These are phyloP conservation scores for Drosophila mettleri DNA, from an alignment of 2,888 invertebrate species.

Conservation along the genomic window DNA sequence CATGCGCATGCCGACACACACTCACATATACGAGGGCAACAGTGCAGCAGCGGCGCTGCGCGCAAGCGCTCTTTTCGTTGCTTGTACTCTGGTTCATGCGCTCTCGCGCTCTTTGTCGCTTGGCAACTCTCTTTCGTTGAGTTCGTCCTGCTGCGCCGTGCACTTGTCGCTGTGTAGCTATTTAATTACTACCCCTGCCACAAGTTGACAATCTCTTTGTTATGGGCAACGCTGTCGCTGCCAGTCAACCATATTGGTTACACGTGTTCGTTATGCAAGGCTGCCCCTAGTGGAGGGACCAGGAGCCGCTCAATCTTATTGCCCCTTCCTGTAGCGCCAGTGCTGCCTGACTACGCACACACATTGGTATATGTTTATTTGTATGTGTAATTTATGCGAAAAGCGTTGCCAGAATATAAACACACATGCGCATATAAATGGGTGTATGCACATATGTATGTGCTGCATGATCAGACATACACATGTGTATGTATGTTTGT, in stretches of 20 bases:
- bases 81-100: slow-evolving; percentile 8
- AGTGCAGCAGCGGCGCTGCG: slow-evolving; percentile 27
- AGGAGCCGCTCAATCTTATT: slow-evolving; percentile 64
- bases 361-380: background rate
- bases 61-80: slow-evolving; percentile 63
- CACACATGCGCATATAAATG: no score
- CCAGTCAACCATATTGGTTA: slow-evolving; percentile 76
- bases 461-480: background rate
- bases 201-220: slow-evolving; percentile 66
- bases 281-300: slow-evolving; percentile 54
- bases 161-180: slow-evolving; percentile 59
- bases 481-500: slow-evolving; percentile 33
- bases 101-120: slow-evolving; percentile 7
- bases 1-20: slow-evolving; percentile 7
- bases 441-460: no score
- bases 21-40: background rate
- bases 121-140: slow-evolving; percentile 43
- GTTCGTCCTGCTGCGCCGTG: slow-evolving; percentile 59
- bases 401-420: slow-evolving; percentile 78
- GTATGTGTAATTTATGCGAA: slow-evolving; percentile 73
- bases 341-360: slow-evolving; percentile 24
- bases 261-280: slow-evolving; percentile 82
- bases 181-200: slow-evolving; percentile 52
- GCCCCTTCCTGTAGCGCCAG: slow-evolving; percentile 55
- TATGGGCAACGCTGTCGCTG: slow-evolving; percentile 35